Evolutionary conservation across 2,797 vertebrate genomes (phyloP), one percentile per base, ranked within the genome.

Genomic region (Scleropages formosus): DNA sequence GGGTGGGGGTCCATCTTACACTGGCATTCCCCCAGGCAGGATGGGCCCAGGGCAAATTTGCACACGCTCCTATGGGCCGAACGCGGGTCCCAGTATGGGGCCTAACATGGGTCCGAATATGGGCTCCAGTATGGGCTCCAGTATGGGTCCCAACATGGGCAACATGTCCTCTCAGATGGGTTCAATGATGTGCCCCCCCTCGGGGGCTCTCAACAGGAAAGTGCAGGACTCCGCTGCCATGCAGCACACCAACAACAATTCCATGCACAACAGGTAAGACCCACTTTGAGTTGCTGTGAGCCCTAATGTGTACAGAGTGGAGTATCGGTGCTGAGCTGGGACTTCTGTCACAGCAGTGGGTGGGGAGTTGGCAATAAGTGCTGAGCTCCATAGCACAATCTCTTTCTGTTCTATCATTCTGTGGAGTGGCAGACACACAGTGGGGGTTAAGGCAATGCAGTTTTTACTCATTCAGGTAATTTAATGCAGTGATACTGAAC

Each of bases 41-140:
- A 94, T 99, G 91, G 94, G 87, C 79, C 96, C 96, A 0, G 92
- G 93, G 0, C 90, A 96, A 87, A 97, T 99, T 94, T 95, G 93
- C 9, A 85, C 90, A 71, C 93, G 97, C 76, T 96, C 96, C 13
- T 99, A 96, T 0, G 96, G 93, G 65, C 90, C 92, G 0, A 78
- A 78, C 66, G 72, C 78, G 77, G 73, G 64, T 11, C 77, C 60
- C 8, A 78, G 75, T 61, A 65, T 73, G 73, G 72, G 64, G 12
- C 75, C 75, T 31, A 89, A 74, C 10, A 91, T 92, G 84, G 86
- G 49, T 27, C 75, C 91, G 3, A 93, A 91, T 20, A 86, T 89
- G 83, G 93, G 90, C 7, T 92, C 93, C 7, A 82, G 64, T 58
- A 94, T 96, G 89, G 71, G 59, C 0, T 78, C 63, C 1, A 88